A percentile compares a stretch with the other conserved stretches of the same genome.
Conservation (phyloP, 2,888 invertebrate species). For the Lasioglossum oenotherae region DNA sequence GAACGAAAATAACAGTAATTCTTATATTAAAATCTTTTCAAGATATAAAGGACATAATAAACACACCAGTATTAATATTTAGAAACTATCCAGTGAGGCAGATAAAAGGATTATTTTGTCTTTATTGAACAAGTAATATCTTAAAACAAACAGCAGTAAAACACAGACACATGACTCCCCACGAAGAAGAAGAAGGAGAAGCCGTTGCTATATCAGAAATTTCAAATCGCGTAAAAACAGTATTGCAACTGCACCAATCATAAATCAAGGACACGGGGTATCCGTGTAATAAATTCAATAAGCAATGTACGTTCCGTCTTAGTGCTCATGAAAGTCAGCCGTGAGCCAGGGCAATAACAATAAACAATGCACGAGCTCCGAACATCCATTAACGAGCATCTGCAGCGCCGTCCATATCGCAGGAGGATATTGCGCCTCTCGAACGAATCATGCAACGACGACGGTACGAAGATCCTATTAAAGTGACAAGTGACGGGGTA, state of each 20-base stretch:
- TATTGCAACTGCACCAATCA: background rate
- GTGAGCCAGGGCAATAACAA: background rate
- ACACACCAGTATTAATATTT: too few species aligned
- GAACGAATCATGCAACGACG: background rate
- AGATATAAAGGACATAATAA: too few species aligned
- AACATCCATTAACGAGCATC: conserved; percentile 10
- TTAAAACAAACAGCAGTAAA: too few species aligned
- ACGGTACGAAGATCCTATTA: background rate
- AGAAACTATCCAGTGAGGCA: too few species aligned
- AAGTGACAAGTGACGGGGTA: conserved; percentile 3
- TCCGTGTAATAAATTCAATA: background rate
- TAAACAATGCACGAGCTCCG: conserved; percentile 7
- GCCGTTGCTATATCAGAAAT: background rate
- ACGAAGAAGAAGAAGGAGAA: background rate
- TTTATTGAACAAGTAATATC: too few species aligned
- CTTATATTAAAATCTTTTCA: too few species aligned
- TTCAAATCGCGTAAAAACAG: background rate
- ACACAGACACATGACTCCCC: background rate
- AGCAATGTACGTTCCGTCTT: background rate
- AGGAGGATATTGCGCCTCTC: background rate
- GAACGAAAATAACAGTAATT: too few species aligned
- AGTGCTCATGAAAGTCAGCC: conserved; percentile 7
- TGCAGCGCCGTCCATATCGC: background rate
- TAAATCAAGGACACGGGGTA: background rate
- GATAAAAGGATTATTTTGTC: too few species aligned